Evolutionary conservation across 2,888 invertebrate species (phyloP), one percentile per base, ranked within the genome.

Genomic region (Ischnus inquisitorius): DNA sequence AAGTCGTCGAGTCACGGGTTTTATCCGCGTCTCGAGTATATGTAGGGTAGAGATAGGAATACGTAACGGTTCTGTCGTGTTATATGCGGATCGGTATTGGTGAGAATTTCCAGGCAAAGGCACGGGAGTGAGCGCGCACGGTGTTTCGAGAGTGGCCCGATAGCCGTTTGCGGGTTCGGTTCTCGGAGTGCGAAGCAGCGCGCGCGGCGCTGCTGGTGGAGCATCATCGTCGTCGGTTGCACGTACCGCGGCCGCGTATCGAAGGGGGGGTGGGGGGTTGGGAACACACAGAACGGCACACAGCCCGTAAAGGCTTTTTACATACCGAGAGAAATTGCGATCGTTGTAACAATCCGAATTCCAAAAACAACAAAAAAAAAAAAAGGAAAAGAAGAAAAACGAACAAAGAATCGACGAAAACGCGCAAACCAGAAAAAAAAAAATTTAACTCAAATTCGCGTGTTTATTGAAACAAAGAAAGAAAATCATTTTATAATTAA

Each of bases 91-190:
- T 46, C 48, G 22, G 51, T 39, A 54, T 62, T 51, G 60, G 72
- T 74, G 67, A 25, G 57, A 12, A n/a, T 25, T 57, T 57, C 57
- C 57, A 57, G 57, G 34, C 34, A 57, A 57, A 43, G 65, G 43
- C 48, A 76, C 68, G 41, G 75, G 78, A 85, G 80, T 82, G 82
- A 83, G 81, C 78, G 84, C 87, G 79, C 86, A 83, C 87, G 69
- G 82, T 86, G 88, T 87, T 89, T 88, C 89, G 90, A 89, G 91
- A 92, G 92, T 91, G 90, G 91, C 90, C 89, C 89, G 91, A 90
- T 90, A 92, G 93, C 92, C 92, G 92, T 92, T 92, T 92, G 90
- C 89, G 90, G 89, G 93, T 95, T 95, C 95, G 95, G 95, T 64
- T 28, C 74, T 75, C 62, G 57, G 57, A 57, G 57, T 57, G 25